Evolutionary conservation across 2,888 invertebrate species (phyloP).

Genomic region (Microplitis manilae): DNA sequence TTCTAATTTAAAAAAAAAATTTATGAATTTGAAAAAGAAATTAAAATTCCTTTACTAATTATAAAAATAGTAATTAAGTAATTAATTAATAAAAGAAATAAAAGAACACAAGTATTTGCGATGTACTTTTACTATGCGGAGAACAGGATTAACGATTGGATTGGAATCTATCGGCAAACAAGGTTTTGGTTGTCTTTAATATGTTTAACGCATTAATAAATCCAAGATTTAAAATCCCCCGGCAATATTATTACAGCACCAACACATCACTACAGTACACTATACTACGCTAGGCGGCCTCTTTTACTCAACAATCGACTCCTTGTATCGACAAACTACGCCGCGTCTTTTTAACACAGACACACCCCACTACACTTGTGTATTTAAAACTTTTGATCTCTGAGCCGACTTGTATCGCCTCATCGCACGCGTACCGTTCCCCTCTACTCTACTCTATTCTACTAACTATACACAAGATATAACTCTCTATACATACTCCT

Average conservation of each 20-base stretch:
- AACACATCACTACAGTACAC: constrained; percentile 40
- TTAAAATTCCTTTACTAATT: no score
- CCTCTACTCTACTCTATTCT: constrained; percentile 30
- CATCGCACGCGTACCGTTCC: constrained; percentile 61
- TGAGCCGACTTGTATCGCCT: constrained; percentile 65
- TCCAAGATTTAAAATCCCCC: background rate
- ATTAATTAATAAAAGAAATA: no score
- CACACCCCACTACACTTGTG: constrained; percentile 20
- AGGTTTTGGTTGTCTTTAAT: constrained; percentile 24
- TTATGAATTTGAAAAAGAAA: no score
- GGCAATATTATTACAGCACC: background rate
- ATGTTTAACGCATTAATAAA: background rate
- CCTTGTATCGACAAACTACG: constrained; percentile 69
- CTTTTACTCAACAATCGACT: constrained; percentile 68
- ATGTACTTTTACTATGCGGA: background rate
- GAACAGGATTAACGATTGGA: background rate
- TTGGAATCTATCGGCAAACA: constrained; percentile 14
- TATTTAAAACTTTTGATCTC: constrained; percentile 63
- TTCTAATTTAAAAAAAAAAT: no score
- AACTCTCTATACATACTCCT: background rate
- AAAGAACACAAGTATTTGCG: no score
- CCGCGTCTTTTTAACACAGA: constrained; percentile 34
- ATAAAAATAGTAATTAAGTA: no score
- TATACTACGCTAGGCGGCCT: constrained; percentile 52
- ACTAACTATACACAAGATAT: background rate